Conservation (phyloP, 2,113 vertebrate genomes). For the Gnathonemus longibarbis region DNA sequence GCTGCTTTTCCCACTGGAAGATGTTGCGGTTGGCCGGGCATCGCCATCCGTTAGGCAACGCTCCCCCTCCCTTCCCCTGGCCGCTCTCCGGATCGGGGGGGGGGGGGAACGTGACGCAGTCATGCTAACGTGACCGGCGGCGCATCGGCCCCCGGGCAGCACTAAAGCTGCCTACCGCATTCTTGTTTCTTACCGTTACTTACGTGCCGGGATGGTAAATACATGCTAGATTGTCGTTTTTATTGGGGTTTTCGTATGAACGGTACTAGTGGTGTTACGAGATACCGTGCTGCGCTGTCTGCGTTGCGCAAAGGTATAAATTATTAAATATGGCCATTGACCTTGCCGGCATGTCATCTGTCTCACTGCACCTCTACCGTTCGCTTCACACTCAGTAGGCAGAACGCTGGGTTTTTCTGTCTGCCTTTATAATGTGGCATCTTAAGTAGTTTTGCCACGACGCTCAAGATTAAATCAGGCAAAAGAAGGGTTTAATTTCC, state of each 20-base stretch:
- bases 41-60: slow-evolving; percentile 15
- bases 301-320: neutral
- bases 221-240: neutral
- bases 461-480: neutral
- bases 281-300: neutral
- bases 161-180: neutral
- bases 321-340: neutral
- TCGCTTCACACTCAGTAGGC: neutral
- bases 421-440: neutral
- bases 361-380: neutral
- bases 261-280: neutral
- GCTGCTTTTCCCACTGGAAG: slow-evolving; percentile 4
- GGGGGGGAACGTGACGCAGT: slow-evolving; percentile 65
- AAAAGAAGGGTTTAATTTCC: neutral
- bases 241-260: neutral
- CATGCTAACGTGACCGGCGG: slow-evolving; percentile 53
- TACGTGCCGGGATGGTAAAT: neutral
- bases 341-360: neutral
- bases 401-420: neutral
- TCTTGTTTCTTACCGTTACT: neutral
- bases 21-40: slow-evolving; percentile 32
- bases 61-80: slow-evolving; percentile 3
- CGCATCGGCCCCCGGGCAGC: slow-evolving; percentile 39
- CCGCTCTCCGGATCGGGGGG: slow-evolving; percentile 29
- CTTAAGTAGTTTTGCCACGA: neutral